Base-by-base conservation (phyloP, 1,140 invertebrate genomes). In the Brachionus angularis region DNA sequence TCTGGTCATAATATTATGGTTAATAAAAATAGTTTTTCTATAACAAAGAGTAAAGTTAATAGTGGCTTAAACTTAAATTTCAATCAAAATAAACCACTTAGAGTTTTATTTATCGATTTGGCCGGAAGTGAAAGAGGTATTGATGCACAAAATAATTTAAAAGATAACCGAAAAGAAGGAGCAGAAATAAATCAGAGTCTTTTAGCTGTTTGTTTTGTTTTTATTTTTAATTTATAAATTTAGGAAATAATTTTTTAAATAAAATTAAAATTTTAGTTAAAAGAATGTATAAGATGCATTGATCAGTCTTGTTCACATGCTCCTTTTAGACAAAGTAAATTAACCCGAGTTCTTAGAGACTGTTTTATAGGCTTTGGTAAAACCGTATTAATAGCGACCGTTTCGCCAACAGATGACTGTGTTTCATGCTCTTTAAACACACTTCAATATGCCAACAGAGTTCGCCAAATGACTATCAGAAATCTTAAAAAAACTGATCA, bases 241-340 rank as follows among this genome's bases (percentile, higher is more conserved):
- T n/a, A n/a, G n/a, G n/a, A n/a, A n/a, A n/a, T n/a, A n/a, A n/a
- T 25, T 52, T 25, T 31, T 2, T 31, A 31, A 52, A 52, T 52
- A 52, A 52, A 52, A 14, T 52, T 52, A 5, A 49, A 21, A 1
- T 18, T 8, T 46, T 46, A 52, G 18, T 72, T 81, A 67, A 81
- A 81, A 73, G 80, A 81, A 71, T 81, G 80, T 72, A 81, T 81
- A 10, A 70, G 80, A 25, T 78, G 78, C 12, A 78, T 80, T 61
- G 80, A 81, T 61, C 79, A 80, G 58, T 78, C 77, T 46, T 77
- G 75, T 67, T 73, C 76, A n/a, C 78, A 80, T 73, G 80, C 77
- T 16, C 80, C 80, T 16, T 81, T 79, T 71, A 67, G 80, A 42
- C 80, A 81, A 73, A 80, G 79, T 72, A 81, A 81, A 71, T 75